Conservation (phyloP, 2,888 invertebrate species). For the Rhingia rostrata region DNA sequence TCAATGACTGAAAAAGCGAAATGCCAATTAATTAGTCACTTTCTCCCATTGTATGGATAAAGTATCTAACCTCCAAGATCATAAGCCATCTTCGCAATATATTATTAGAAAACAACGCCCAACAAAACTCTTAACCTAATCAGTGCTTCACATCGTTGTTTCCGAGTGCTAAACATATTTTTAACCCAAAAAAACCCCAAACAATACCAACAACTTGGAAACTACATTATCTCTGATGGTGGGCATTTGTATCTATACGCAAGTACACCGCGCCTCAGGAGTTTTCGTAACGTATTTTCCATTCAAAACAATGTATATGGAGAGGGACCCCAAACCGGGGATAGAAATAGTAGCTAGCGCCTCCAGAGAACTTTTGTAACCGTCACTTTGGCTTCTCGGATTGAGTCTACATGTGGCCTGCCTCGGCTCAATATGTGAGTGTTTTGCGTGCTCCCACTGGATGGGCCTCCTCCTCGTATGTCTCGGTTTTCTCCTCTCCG, state of each 20-base stretch:
- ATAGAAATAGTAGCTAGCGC: conserved; percentile 43
- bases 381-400: conserved; percentile 47
- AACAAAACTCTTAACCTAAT: conserved; percentile 40
- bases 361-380: conserved; percentile 46
- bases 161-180: conserved; percentile 58
- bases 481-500: conserved; percentile 9
- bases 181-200: conserved; percentile 26
- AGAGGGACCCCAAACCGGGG: conserved; percentile 15
- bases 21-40: conserved; percentile 64
- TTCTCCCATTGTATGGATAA: conserved; percentile 23
- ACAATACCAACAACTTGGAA: conserved; percentile 14
- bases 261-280: conserved; percentile 68
- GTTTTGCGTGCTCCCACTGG: conserved; percentile 33
- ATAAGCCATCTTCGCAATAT: conserved; percentile 47
- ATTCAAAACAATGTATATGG: conserved; percentile 40
- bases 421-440: conserved; percentile 38
- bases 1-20: conserved; percentile 38
- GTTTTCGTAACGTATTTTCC: conserved; percentile 62
- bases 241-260: conserved; percentile 8
- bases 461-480: not conserved
- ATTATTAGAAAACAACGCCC: conserved; percentile 56
- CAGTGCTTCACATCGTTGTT: conserved; percentile 40
- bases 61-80: conserved; percentile 49
- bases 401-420: conserved; percentile 54
- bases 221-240: conserved; percentile 21